Conservation (phyloP, 2,797 vertebrate genomes). For the Hippoglossus hippoglossus region DNA sequence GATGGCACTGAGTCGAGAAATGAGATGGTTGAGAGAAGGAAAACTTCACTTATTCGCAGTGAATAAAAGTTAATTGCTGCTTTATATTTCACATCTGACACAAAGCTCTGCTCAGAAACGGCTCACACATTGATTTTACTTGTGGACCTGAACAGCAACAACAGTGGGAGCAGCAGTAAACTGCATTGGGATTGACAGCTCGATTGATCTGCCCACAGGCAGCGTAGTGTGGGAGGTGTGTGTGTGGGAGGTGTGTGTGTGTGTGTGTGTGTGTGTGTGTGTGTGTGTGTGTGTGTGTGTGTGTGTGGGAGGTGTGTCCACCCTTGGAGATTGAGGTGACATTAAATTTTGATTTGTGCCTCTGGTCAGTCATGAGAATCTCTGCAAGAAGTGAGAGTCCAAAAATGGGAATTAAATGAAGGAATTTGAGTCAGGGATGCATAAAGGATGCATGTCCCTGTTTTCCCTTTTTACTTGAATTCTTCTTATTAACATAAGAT, state of each 20-base stretch:
- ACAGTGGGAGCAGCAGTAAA: slow-evolving; percentile 6
- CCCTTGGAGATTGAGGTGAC: slow-evolving; percentile 52
- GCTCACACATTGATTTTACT: slow-evolving; percentile 3
- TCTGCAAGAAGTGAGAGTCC: not conserved
- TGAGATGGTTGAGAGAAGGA: not conserved
- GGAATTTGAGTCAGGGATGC: not conserved
- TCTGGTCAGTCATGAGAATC: slow-evolving; percentile 10
- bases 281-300: too few species aligned
- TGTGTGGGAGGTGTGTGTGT: not conserved
- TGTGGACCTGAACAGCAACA: slow-evolving; percentile 18
- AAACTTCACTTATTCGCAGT: slow-evolving; percentile 9
- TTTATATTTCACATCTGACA: slow-evolving; percentile 3
- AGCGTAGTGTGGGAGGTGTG: slow-evolving; percentile 2
- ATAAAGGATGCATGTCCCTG: too few species aligned
- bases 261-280: not conserved
- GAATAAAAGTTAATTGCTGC: not conserved
- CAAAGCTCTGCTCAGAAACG: not conserved
- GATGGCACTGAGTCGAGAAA: not conserved
- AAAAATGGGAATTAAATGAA: slow-evolving; percentile 16
- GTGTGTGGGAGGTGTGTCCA: not conserved
- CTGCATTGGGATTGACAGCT: slow-evolving; percentile 28
- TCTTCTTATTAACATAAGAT: not conserved
- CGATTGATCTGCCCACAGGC: slow-evolving; percentile 49
- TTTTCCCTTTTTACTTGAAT: not conserved
- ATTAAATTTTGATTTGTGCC: slow-evolving; percentile 54